Base-by-base conservation (phyloP, 2,888 invertebrate species). In the Thelaira solivaga region DNA sequence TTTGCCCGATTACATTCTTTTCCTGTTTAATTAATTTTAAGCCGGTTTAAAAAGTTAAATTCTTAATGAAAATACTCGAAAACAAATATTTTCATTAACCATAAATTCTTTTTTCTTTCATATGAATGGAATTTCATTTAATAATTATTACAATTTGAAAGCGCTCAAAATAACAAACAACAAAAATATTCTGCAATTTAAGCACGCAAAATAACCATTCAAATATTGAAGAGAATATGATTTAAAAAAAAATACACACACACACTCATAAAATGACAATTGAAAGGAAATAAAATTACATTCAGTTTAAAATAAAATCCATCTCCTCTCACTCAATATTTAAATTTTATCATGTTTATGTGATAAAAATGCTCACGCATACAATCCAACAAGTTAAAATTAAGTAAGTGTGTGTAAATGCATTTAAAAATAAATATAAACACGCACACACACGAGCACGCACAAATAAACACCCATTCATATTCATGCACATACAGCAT, bases 211-310 rank as follows among this genome's bases (percentile, higher is more conserved):
- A 26, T 26, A 36, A 36, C n/a, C 36, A 36, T 4, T 2, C 13
- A n/a, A 36, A 36, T n/a, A n/a, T n/a, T n/a, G n/a, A n/a, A n/a
- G n/a, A n/a, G 13, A 36, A 36, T 2, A 13, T 1, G 1, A 36
- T 4, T 13, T 13, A 36, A 36, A 20, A 18, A 18, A 18, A 18
- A 20, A 11, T 1, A 18, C n/a, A 45, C 13, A 34, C n/a, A n/a
- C n/a, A n/a, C n/a, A n/a, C n/a, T n/a, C n/a, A 18, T 18, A 34
- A 47, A 43, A 49, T 36, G 16, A 39, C 18, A 57, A 26, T 59
- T 41, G 11, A 49, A 68, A 49, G 36, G 5, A 68, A 59, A 69
- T 61, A 31, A 43, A 61, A 22, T 13, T 8, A 34, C 4, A 43
- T 43, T 41, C 41, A 22, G 41, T 61, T 22, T 34, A 13, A 59